Evolutionary conservation across 2,113 vertebrate genomes (phyloP).

Genomic region (Xenus cinereus): DNA sequence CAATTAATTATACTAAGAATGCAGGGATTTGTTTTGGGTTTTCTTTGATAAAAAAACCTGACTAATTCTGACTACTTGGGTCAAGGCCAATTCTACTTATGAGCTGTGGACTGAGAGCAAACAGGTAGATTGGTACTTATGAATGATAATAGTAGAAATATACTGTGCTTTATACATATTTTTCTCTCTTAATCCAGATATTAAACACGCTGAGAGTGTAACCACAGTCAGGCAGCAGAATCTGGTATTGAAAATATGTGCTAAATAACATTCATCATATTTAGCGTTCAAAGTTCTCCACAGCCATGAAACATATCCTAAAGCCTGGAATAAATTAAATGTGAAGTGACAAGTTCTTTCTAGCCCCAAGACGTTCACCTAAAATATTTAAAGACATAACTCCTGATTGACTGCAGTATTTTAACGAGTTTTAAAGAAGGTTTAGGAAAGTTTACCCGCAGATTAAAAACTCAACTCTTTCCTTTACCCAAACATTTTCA

Average conservation of each 20-base stretch:
- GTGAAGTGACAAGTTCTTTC: constrained; percentile 35
- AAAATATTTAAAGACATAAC: neutral
- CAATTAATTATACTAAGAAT: neutral
- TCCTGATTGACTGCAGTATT: constrained; percentile 5
- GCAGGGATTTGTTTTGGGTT: neutral
- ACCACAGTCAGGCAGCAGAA: neutral
- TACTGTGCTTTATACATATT: neutral
- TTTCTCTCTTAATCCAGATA: neutral
- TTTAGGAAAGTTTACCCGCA: constrained; percentile 2
- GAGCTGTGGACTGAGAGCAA: neutral
- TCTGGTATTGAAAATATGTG: neutral
- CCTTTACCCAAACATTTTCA: neutral
- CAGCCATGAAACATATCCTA: neutral
- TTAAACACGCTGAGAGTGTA: neutral
- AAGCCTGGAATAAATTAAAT: constrained; percentile 43
- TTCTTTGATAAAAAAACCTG: neutral
- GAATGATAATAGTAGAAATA: neutral
- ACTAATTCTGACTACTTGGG: neutral
- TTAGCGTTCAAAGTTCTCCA: constrained; percentile 7
- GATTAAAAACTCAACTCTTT: neutral
- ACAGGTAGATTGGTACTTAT: neutral
- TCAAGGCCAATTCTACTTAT: neutral
- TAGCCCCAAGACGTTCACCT: constrained; percentile 5
- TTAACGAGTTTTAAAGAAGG: neutral
- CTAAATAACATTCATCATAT: neutral